Evolutionary conservation across 2,113 vertebrate genomes (phyloP).

Genomic region (Caranx ignobilis): DNA sequence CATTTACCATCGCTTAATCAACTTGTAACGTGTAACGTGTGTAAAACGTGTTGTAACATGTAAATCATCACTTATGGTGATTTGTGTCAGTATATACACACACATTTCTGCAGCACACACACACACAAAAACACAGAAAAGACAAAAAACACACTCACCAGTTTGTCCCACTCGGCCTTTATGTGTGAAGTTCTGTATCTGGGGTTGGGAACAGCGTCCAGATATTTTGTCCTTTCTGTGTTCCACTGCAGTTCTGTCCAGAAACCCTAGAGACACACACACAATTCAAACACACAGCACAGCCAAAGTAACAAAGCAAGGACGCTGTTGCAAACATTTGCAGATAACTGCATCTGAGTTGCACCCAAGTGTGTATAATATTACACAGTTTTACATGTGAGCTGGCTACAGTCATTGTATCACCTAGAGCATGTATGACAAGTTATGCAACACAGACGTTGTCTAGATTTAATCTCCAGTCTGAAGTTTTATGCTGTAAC

Average conservation of each 20-base stretch:
- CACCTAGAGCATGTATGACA: neutral
- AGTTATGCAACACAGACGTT: neutral
- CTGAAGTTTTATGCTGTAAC: neutral
- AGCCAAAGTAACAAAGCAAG: conserved; percentile 44
- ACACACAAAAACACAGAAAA: neutral
- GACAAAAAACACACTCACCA: conserved; percentile 54
- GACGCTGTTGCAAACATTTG: conserved; percentile 39
- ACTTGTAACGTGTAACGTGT: too few relatives aligned
- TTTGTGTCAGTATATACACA: neutral
- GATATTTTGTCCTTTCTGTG: conserved; percentile 88
- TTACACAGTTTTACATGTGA: conserved; percentile 29
- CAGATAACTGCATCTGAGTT: conserved; percentile 13
- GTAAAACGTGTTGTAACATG: neutral
- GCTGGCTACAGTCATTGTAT: neutral
- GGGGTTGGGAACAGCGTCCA: conserved; percentile 83
- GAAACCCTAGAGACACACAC: conserved; percentile 85
- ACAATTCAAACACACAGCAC: conserved; percentile 29
- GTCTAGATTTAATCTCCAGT: neutral
- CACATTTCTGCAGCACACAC: neutral
- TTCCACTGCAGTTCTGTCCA: conserved; percentile 92
- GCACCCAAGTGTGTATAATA: neutral
- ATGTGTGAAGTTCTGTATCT: conserved; percentile 84
- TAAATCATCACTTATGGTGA: neutral
- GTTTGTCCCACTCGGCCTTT: conserved; percentile 83
- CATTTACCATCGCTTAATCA: too few relatives aligned